Base-by-base conservation (phyloP, 1,140 invertebrate genomes). In the Nasonia giraulti region DNA sequence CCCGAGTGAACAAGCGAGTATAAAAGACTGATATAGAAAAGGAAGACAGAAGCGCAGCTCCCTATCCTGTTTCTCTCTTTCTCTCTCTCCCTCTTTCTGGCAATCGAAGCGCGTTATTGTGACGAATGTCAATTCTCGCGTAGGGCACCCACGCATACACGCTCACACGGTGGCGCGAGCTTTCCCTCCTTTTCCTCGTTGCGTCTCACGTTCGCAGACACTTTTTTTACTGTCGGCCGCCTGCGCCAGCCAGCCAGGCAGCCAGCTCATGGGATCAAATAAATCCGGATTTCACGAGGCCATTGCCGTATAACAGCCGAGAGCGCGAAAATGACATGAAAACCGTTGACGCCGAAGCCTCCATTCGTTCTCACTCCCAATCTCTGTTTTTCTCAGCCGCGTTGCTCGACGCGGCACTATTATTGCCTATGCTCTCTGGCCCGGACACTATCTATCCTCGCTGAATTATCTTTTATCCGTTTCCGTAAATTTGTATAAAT, bases 281-380 rank as follows among this genome's bases (percentile, higher is more conserved):
- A 85, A 85, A 85, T 85, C 74, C 79, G 78, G 55, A 81, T 62
- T 85, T 82, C 84, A 82, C 68, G 84, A 80, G 47, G 83, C 83
- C 55, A 75, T 80, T 80, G 77, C 33, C 83, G 69, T 66, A 73
- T 80, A 74, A 79, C 76, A 74, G 68, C 33, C 40, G 1, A 62
- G 69, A 84, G 76, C 78, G 76, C 68, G 82, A 73, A 78, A 84
- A 83, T 83, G 62, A 77, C 75, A 77, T 33, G 74, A 74, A 77
- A 83, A 71, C 27, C 40, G 40, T 68, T 40, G 62, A 83, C n/a
- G 44, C 50, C 40, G 55, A 23, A 20, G 55, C 55, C 20, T 62
- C 55, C 55, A 62, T 62, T 62, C 55, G 55, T n/a, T 62, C 55
- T 62, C 14, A n/a, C 50, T 68, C 37, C 23, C 33, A 62, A n/a